A percentile compares a stretch with the other conserved stretches of the same genome.
Evolutionary conservation across 2,888 invertebrate genomes (phyloP).

Genomic region (Subacronicta megacephala): DNA sequence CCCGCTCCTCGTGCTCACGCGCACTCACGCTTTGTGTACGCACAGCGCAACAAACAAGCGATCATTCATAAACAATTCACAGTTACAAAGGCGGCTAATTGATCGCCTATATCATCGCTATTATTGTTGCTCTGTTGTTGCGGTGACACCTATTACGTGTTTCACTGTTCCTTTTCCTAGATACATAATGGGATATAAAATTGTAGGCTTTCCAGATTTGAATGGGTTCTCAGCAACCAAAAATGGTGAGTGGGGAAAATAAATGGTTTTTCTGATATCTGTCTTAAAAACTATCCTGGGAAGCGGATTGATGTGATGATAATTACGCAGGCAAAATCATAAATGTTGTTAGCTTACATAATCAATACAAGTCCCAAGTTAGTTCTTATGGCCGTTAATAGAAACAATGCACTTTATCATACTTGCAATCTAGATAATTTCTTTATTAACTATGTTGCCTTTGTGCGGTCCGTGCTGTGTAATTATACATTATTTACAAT

Average conservation of each 20-base stretch:
- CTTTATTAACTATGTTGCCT: slow-evolving; percentile 55
- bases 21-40: slow-evolving; percentile 60
- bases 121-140: slow-evolving; percentile 44
- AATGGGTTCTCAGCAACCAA: background rate
- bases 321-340: too few relatives aligned
- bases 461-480: slow-evolving; percentile 53
- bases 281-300: too few relatives aligned
- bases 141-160: slow-evolving; percentile 12
- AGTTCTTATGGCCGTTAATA: slow-evolving; percentile 15
- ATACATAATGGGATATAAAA: slow-evolving; percentile 1
- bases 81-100: slow-evolving; percentile 56
- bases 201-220: background rate
- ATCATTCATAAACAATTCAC: slow-evolving; percentile 79
- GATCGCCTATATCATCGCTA: slow-evolving; percentile 59
- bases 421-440: slow-evolving; percentile 48
- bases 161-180: slow-evolving; percentile 13
- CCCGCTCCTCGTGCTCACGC: slow-evolving; percentile 37
- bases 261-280: too few relatives aligned
- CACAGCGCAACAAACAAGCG: slow-evolving; percentile 67
- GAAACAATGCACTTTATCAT: slow-evolving; percentile 35
- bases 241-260: too few relatives aligned
- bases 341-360: too few relatives aligned
- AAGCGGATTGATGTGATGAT: too few relatives aligned
- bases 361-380: background rate
- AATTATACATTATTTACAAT: slow-evolving; percentile 72